Conservation (phyloP, 2,797 vertebrate species). For the Rachycentron canadum region DNA sequence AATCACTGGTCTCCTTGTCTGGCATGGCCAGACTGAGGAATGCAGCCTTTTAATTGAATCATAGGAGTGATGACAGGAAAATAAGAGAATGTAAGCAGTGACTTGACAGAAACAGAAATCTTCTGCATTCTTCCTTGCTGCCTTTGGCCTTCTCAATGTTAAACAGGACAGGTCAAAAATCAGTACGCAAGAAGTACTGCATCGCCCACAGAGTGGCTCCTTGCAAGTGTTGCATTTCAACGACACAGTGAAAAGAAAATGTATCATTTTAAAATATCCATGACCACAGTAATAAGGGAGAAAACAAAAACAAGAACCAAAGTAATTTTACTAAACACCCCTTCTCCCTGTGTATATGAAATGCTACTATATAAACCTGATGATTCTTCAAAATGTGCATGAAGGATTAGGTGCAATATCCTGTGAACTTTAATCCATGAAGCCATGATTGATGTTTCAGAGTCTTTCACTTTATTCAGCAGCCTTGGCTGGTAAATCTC, state of each 20-base stretch:
- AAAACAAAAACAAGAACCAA: too few relatives aligned
- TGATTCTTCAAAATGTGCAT: conserved; percentile 8
- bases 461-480: conserved; percentile 53
- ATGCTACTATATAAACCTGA: background rate
- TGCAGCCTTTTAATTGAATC: conserved; percentile 81
- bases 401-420: background rate
- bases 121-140: conserved; percentile 66
- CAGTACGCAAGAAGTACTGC: conserved; percentile 47
- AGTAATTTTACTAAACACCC: too few relatives aligned
- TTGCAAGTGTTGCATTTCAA: background rate
- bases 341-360: background rate
- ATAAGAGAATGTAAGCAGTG: conserved; percentile 72
- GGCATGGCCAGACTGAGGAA: conserved; percentile 82
- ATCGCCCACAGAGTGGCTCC: background rate
- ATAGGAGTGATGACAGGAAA: conserved; percentile 80
- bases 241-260: too few relatives aligned
- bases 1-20: conserved; percentile 82
- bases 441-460: conserved; percentile 29
- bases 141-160: conserved; percentile 59
- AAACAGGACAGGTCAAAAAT: conserved; percentile 61
- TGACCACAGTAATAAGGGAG: too few relatives aligned
- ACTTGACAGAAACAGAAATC: conserved; percentile 82
- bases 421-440: conserved; percentile 8
- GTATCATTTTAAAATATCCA: too few relatives aligned
- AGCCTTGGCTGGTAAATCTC: conserved; percentile 58